Percentiles rank a stretch among this genome's conserved stretches.
Conservation (phyloP, 2,797 vertebrate species). For the Streptopelia turtur region DNA sequence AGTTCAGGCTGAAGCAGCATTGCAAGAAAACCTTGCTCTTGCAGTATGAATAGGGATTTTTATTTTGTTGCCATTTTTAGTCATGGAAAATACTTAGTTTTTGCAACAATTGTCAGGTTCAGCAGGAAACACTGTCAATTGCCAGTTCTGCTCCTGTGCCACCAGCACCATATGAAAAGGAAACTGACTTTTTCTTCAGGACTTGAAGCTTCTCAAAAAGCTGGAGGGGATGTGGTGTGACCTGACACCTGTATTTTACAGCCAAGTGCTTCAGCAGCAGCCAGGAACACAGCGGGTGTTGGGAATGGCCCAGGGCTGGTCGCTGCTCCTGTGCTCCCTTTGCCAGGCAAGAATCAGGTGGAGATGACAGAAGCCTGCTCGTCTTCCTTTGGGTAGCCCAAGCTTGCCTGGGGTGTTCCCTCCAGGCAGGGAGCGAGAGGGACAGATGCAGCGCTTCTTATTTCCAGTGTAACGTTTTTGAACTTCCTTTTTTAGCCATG, state of each 20-base stretch:
- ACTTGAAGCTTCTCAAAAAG: background rate
- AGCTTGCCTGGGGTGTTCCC: background rate
- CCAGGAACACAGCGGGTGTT: rapidly evolving
- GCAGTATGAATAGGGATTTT: background rate
- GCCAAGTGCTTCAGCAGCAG: background rate
- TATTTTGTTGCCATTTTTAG: background rate
- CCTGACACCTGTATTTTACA: background rate
- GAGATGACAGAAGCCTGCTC: background rate
- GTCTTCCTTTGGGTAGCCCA: background rate
- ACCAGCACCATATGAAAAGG: background rate
- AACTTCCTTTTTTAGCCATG: conserved; percentile 49
- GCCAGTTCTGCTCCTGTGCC: background rate
- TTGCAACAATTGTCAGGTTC: background rate
- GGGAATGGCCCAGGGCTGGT: background rate
- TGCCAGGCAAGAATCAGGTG: rapidly evolving
- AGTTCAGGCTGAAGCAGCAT: background rate
- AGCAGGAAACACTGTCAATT: background rate
- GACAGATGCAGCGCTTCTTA: background rate
- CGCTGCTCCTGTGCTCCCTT: rapidly evolving
- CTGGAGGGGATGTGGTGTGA: background rate
- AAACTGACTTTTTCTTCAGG: background rate
- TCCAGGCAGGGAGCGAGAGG: background rate
- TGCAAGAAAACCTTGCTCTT: background rate
- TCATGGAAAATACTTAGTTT: background rate
- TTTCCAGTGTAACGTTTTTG: background rate